These are phyloP conservation scores for Sisyra nigra DNA, from an alignment of 2,888 invertebrate species.

Conservation along the genomic window DNA sequence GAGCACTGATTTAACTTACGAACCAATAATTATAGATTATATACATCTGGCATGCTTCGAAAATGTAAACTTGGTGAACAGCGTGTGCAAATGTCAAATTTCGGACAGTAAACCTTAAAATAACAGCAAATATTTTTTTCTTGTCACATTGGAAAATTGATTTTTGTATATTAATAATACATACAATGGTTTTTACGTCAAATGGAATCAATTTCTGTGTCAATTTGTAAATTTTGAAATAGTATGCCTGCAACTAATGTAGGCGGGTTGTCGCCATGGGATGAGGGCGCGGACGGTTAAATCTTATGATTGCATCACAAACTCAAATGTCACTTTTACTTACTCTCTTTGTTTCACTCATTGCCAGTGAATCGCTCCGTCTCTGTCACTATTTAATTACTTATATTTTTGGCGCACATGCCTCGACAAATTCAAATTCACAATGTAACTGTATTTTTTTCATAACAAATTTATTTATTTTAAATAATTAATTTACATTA, in stretches of 20 bases:
- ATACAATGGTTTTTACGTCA: constrained; percentile 2
- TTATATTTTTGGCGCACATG: background rate
- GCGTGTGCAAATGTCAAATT: no score
- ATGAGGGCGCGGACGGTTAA: constrained; percentile 3
- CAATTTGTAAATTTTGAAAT: constrained; percentile 3
- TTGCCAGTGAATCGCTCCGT: background rate
- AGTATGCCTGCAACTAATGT: constrained; percentile 2
- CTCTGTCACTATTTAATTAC: background rate
- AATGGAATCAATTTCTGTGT: background rate
- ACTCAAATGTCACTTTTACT: background rate
- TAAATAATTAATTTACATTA: background rate
- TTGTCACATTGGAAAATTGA: no score
- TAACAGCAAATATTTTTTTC: no score
- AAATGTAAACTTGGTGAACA: no score
- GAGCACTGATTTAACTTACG: background rate
- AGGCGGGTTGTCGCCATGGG: constrained; percentile 8
- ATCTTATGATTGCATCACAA: background rate
- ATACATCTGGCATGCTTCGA: background rate
- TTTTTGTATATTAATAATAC: background rate
- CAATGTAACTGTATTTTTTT: background rate
- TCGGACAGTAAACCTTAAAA: no score
- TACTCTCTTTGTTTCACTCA: background rate
- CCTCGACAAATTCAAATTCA: background rate
- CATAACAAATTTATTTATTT: background rate
- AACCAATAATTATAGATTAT: background rate